Evolutionary conservation across 2,797 vertebrate genomes (phyloP).

Genomic region (Sebastes taczanowskii): DNA sequence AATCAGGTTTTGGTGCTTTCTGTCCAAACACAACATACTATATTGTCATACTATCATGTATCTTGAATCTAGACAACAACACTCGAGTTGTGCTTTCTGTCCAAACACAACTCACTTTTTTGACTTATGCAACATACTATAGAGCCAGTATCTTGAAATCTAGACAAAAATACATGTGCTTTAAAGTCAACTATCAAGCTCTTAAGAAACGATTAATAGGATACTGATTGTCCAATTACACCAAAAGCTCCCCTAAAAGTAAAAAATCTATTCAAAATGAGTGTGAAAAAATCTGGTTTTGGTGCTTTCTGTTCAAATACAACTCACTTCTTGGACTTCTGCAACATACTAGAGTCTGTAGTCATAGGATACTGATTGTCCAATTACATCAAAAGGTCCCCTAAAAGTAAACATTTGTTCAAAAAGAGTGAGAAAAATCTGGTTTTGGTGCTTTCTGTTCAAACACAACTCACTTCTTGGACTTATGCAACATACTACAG

Average conservation of each 20-base stretch:
- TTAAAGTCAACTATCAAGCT: background rate
- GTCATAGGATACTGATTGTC: background rate
- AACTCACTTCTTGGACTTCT: background rate
- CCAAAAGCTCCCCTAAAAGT: background rate
- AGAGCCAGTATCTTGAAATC: too few species aligned
- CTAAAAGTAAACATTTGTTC: background rate
- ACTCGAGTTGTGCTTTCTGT: too few species aligned
- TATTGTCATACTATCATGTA: background rate
- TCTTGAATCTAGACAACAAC: background rate
- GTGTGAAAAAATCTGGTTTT: background rate
- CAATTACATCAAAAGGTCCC: background rate
- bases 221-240: background rate
- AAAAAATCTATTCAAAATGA: background rate
- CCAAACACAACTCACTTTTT: too few species aligned
- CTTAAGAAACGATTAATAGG: background rate
- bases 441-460: background rate
- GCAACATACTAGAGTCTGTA: background rate
- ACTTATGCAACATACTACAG: background rate
- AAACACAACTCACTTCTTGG: background rate
- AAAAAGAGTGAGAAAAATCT: too few species aligned
- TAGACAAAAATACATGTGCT: background rate
- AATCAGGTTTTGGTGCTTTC: background rate
- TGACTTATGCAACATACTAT: too few species aligned
- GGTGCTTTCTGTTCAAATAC: background rate
- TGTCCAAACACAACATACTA: background rate